Evolutionary conservation across 2,797 vertebrate genomes (phyloP), one percentile per base, ranked within the genome.

Genomic region (Sebastes miniatus): DNA sequence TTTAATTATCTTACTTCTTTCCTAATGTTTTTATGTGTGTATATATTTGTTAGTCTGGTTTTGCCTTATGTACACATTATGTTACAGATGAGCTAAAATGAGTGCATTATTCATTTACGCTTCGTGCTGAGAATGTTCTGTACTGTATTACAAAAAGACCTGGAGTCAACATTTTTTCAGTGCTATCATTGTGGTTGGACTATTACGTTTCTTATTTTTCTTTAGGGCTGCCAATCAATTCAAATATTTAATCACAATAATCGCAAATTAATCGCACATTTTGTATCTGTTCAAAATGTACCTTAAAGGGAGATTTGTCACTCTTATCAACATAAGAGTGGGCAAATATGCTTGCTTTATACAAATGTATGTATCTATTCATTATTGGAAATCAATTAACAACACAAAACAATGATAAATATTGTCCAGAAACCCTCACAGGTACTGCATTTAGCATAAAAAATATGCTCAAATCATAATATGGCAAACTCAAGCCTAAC

Each of bases 41-140:
- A 62, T 80, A 57, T 81, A 32, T 74, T 78, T 77, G 63, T 39
- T 71, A 69, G 67, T 84, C 43, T 77, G 29, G 11, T 52, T 76
- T 24, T 69, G 62, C 58, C 69, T 73, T 56, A 57, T 71, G 64
- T 76, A 66, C n/a, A 74, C 24, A 74, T 67, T 56, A 58, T 54
- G 59, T 18, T 73, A 54, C 18, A 69, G 57, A 67, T 3, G 8
- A 5, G 34, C 10, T 77, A 27, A 79, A 87, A 82, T 57, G 63
- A 81, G 57, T 63, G 68, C 47, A 72, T 68, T 65, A 65, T 70
- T 79, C 59, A 84, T 86, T 65, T 76, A 68, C 1, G 6, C 32
- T 65, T 29, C 0, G 8, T 47, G 50, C 16, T 50, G 58, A 69
- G 25, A 29, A 65, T 80, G 52, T 76, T 86, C 59, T 66, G 24